phyloP scores from a whole-genome alignment of 2,888 invertebrate genomes.

The Brenthis daphne region DNA sequence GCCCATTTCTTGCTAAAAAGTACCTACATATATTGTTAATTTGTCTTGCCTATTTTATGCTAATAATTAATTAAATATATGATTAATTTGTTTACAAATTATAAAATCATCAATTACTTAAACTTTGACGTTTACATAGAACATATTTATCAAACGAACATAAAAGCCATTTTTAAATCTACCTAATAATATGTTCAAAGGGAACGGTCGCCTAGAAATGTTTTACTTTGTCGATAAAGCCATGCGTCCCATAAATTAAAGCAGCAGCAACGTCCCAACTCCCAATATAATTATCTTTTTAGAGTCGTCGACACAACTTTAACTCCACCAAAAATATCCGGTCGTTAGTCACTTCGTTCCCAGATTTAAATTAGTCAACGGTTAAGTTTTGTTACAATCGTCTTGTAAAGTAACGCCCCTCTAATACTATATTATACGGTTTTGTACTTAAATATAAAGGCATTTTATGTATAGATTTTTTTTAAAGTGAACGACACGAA shows the following conservation, averaged over 20 bases:
- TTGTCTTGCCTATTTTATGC: too few species aligned
- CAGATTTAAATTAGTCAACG: conserved; percentile 70
- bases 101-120: too few species aligned
- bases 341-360: conserved; percentile 62
- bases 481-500: neutral
- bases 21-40: too few species aligned
- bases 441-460: too few species aligned
- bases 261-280: conserved; percentile 56
- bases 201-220: conserved; percentile 21
- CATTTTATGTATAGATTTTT: neutral
- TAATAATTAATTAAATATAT: too few species aligned
- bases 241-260: conserved; percentile 64
- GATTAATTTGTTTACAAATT: too few species aligned
- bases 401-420: conserved; percentile 36
- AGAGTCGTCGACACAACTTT: conserved; percentile 65
- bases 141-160: neutral
- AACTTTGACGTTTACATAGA: too few species aligned
- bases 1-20: too few species aligned
- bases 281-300: conserved; percentile 62
- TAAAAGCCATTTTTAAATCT: neutral
- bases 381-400: conserved; percentile 46
- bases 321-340: conserved; percentile 64
- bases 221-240: conserved; percentile 40
- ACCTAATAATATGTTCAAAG: conserved; percentile 13
- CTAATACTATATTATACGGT: conserved; percentile 3